Evolutionary conservation across 2,888 invertebrate genomes (phyloP).

Genomic region (Paralinhomoeus sp.): DNA sequence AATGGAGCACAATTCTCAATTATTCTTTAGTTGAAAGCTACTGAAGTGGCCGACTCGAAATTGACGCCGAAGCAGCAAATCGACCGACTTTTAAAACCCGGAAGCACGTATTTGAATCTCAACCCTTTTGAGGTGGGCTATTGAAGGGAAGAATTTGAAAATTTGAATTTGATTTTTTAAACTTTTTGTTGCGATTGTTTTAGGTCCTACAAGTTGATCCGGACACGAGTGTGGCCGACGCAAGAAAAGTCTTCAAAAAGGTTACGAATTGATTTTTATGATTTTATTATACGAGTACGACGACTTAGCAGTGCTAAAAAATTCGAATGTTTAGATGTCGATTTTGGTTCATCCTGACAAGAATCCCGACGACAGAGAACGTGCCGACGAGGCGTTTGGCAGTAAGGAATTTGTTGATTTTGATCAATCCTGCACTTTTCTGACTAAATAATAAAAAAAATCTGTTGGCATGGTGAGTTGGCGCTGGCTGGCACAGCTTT

Average conservation of each 20-base stretch:
- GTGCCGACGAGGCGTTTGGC: constrained; percentile 51
- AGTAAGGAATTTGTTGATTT: too few relatives aligned
- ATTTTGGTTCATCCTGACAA: constrained; percentile 98
- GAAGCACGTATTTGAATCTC: constrained; percentile 92
- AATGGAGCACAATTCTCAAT: too few relatives aligned
- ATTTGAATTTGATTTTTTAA: too few relatives aligned
- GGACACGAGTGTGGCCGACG: constrained; percentile 60
- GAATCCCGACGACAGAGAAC: constrained; percentile 78
- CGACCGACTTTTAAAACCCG: constrained; percentile 73
- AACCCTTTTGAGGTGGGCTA: constrained; percentile 46
- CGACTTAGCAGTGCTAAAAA: too few relatives aligned
- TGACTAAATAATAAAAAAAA: too few relatives aligned
- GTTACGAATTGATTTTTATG: constrained; percentile 20
- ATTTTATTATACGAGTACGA: too few relatives aligned
- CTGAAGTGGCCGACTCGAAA: constrained; percentile 86
- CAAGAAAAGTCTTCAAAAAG: constrained; percentile 83
- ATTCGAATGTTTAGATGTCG: constrained; percentile 52
- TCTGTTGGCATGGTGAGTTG: too few relatives aligned
- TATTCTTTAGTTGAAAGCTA: constrained; percentile 91
- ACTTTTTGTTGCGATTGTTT: too few relatives aligned
- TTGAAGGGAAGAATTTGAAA: too few relatives aligned
- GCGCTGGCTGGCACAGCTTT: too few relatives aligned
- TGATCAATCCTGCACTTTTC: too few relatives aligned
- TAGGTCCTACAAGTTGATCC: constrained; percentile 41
- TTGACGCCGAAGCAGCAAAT: constrained; percentile 91